A percentile compares a stretch with the other conserved stretches of the same genome.
phyloP scores from a whole-genome alignment of 2,888 invertebrate genomes.

The Agriopis aurantiaria region DNA sequence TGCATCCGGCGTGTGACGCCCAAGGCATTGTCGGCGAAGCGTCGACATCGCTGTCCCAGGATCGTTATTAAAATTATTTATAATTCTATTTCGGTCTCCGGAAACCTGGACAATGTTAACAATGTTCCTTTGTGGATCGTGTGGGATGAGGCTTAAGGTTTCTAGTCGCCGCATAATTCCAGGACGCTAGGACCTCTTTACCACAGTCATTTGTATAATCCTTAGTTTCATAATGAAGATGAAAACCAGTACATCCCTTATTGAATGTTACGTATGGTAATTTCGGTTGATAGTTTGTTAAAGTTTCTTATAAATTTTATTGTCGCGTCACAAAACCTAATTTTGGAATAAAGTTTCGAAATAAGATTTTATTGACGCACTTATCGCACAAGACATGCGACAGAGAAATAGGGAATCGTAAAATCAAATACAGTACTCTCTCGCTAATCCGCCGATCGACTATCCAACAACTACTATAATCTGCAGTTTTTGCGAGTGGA shows the following conservation, averaged over 20 bases:
- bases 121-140: slow-evolving; percentile 28
- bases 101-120: slow-evolving; percentile 37
- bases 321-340: background rate
- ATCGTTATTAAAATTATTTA: slow-evolving; percentile 63
- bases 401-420: slow-evolving; percentile 12
- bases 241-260: slow-evolving; percentile 12
- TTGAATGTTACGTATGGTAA: background rate
- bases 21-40: slow-evolving; percentile 58
- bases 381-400: slow-evolving; percentile 6
- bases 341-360: slow-evolving; percentile 7
- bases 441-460: too few relatives aligned
- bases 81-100: slow-evolving; percentile 55
- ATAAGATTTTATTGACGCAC: slow-evolving; percentile 42
- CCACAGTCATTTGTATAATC: slow-evolving; percentile 24
- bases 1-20: slow-evolving; percentile 73
- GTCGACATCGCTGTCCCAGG: slow-evolving; percentile 55
- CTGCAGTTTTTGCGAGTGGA: too few relatives aligned
- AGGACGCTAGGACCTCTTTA: slow-evolving; percentile 23
- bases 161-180: slow-evolving; percentile 22
- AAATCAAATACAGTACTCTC: background rate
- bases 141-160: slow-evolving; percentile 33
- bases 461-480: too few relatives aligned
- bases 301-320: slow-evolving; percentile 14
- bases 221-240: slow-evolving; percentile 15
- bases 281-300: background rate